A percentile compares a stretch with the other conserved stretches of the same genome.
Conservation (phyloP, 2,113 vertebrate genomes). For the Sinosuthora webbiana region DNA sequence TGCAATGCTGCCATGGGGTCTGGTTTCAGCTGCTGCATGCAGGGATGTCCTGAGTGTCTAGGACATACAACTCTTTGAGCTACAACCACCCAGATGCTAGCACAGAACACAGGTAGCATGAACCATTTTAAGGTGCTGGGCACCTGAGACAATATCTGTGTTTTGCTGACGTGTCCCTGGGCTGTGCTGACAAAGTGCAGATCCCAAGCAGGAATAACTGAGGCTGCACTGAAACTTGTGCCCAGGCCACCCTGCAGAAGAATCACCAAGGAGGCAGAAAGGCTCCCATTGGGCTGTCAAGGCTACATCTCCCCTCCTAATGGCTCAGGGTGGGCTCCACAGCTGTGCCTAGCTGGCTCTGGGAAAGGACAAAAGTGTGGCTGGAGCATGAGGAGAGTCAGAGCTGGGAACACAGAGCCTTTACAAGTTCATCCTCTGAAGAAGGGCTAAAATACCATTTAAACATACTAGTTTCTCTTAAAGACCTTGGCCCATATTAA, state of each 20-base stretch:
- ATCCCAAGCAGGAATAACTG: neutral
- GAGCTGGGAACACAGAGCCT: neutral
- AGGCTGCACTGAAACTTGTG: neutral
- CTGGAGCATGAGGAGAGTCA: neutral
- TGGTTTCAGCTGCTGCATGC: neutral
- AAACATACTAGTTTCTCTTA: neutral
- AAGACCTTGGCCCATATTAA: neutral
- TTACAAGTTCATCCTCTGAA: neutral
- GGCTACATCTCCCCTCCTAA: accelerated
- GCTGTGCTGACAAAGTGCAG: neutral
- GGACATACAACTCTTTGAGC: accelerated
- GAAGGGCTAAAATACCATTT: neutral
- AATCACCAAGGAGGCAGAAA: neutral
- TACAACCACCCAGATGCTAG: neutral
- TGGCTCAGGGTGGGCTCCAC: neutral
- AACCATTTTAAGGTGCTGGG: neutral
- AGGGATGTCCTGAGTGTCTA: neutral
- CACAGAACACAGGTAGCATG: accelerated
- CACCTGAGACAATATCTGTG: neutral
- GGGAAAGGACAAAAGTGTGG: neutral
- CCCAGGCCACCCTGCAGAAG: neutral
- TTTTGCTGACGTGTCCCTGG: neutral
- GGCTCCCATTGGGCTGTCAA: neutral
- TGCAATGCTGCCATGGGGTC: neutral
- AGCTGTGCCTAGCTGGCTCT: neutral